phyloP scores from a whole-genome alignment of 1,140 invertebrate genomes.

The Mylabris phalerata region DNA sequence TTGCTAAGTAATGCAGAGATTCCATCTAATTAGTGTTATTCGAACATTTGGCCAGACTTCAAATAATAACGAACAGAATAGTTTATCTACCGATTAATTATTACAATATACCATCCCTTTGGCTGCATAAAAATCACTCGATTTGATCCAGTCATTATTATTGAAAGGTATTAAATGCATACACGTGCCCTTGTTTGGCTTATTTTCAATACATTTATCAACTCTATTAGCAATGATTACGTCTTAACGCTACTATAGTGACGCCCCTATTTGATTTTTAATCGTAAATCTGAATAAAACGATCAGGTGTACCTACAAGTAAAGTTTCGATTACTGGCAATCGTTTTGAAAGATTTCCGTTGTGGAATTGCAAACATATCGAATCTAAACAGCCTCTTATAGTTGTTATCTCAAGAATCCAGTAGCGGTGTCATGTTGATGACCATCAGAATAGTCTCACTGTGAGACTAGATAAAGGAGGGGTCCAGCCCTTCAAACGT shows the following conservation, averaged over 20 bases:
- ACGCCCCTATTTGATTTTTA: neutral
- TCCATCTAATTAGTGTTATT: no score
- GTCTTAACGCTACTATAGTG: constrained; percentile 3
- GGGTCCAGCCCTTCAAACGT: constrained; percentile 11
- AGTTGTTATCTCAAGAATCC: constrained; percentile 16
- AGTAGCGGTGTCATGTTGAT: constrained; percentile 7
- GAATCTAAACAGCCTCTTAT: constrained; percentile 8
- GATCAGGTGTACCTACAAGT: no score
- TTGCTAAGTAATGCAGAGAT: no score
- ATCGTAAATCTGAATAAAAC: no score
- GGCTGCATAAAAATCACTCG: constrained; percentile 2
- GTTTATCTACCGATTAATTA: no score
- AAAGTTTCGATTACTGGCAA: no score
- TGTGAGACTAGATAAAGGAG: constrained; percentile 19
- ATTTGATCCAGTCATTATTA: constrained; percentile 4
- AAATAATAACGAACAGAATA: no score
- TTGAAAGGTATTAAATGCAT: neutral
- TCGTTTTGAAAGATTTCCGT: no score
- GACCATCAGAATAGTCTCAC: constrained; percentile 5
- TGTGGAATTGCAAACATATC: no score
- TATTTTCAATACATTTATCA: constrained; percentile 10
- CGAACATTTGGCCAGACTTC: no score
- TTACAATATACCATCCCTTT: neutral
- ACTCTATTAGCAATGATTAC: neutral
- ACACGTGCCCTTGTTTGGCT: constrained; percentile 8